A percentile compares a stretch with the other conserved stretches of the same genome.
phyloP scores from a whole-genome alignment of 2,797 vertebrate species.

The Sibirionetta formosa region DNA sequence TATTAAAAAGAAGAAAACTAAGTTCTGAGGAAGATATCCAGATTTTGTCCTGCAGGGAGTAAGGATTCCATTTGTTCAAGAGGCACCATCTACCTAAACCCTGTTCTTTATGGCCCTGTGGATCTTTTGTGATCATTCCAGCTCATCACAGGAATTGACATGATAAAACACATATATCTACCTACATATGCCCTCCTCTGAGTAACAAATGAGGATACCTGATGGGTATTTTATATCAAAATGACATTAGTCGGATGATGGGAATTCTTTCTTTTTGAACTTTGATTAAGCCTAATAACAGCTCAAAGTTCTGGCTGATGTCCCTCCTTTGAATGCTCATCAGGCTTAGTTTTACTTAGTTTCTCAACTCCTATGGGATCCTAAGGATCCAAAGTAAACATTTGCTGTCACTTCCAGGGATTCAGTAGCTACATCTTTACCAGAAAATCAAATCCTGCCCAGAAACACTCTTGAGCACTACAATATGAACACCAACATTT shows the following conservation, averaged over 20 bases:
- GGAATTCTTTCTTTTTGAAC: constrained; percentile 19
- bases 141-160: background rate
- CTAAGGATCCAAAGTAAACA: constrained; percentile 13
- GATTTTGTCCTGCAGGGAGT: background rate
- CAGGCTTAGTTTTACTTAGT: background rate
- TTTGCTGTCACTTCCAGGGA: constrained; percentile 7
- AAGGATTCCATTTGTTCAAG: background rate
- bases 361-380: background rate
- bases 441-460: constrained; percentile 38
- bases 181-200: background rate
- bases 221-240: background rate
- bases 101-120: background rate
- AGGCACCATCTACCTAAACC: background rate
- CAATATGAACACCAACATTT: constrained; percentile 17
- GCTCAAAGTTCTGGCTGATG: background rate
- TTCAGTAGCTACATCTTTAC: constrained; percentile 3
- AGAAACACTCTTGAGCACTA: constrained; percentile 1
- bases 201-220: background rate
- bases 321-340: constrained; percentile 24
- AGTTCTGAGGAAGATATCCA: background rate
- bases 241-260: background rate
- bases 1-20: background rate
- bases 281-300: constrained; percentile 9
- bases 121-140: background rate
- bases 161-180: background rate